Base-by-base conservation (phyloP, 92 coral and sea anemone species). In the Epizoanthus stellaris region DNA sequence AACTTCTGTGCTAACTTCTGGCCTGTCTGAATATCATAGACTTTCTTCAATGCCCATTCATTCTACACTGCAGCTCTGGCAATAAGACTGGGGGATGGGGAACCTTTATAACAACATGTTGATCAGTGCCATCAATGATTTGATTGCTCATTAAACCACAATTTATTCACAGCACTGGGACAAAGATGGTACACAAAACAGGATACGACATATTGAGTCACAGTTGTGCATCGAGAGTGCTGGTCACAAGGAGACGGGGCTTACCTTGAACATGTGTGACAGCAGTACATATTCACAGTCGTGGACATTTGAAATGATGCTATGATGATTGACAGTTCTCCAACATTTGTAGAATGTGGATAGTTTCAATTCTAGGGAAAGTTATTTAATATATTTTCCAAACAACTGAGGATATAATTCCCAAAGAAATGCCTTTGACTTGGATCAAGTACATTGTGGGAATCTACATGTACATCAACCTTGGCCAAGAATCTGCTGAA, bases 171-270 rank as follows among this genome's bases (percentile, higher is more conserved):
- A 96, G 98, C 96, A 90, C 42, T 96, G 98, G 98, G 93, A 90
- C 68, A 89, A 91, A 73, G 93, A 92, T 67, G 90, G 89, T 63
- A 87, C 81, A 16, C 82, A 89, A 25, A 91, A 72, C 87, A 69
- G 98, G 59, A 70, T 96, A 23, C 92, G 96, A 45, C 95, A 94
- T 84, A 92, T 89, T 53, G 79, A 87, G 23, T 90, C 98, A 43
- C 90, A 94, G 54, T 85, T 89, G 53, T 96, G 99, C 76, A 90
- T 96, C 53, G 97, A 93, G 16, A 96, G 99, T 80, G 91, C 90
- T 43, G 90, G 85, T 60, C 94, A 92, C 12, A 80, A 94, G 63
- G 91, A 89, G 20, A 92, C 85, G 38, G 99, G 99, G 53, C 96
- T 96, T 73, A 81, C 82, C 14, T 82, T 96, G 39, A 91, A 86